Percentiles rank a stretch among this genome's conserved stretches.
phyloP scores from a whole-genome alignment of 2,888 invertebrate genomes.

The Chesias legatella region DNA sequence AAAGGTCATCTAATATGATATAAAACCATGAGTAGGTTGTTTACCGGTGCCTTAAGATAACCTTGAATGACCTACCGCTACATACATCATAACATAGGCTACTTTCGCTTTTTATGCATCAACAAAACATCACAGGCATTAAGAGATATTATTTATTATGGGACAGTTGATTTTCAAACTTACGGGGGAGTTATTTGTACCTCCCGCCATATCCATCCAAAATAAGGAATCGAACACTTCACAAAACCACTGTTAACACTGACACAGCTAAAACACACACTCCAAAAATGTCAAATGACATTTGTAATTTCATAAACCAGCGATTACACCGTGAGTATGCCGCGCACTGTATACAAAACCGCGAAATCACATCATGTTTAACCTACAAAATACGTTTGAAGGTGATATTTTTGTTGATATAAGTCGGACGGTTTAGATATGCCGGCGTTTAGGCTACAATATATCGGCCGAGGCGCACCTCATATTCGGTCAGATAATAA shows the following conservation, averaged over 20 bases:
- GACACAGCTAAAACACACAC: slow-evolving; percentile 17
- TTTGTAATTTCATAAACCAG: slow-evolving; percentile 37
- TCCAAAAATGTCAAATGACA: slow-evolving; percentile 35
- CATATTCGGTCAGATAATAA: slow-evolving; percentile 59
- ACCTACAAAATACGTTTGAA: slow-evolving; percentile 80
- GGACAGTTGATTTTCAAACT: slow-evolving; percentile 30
- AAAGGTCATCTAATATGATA: slow-evolving; percentile 74
- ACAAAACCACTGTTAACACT: slow-evolving; percentile 26
- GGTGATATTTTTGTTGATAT: slow-evolving; percentile 81
- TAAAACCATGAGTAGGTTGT: slow-evolving; percentile 59
- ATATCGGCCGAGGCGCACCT: slow-evolving; percentile 29
- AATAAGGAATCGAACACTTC: slow-evolving; percentile 34
- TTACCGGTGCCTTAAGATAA: slow-evolving; percentile 66
- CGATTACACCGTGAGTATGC: slow-evolving; percentile 44
- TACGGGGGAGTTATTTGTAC: slow-evolving; percentile 46
- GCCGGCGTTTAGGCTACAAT: slow-evolving; percentile 31
- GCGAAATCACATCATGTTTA: slow-evolving; percentile 74
- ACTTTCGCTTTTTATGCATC: slow-evolving; percentile 10
- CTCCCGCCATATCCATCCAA: slow-evolving; percentile 50
- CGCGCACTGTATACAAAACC: slow-evolving; percentile 66
- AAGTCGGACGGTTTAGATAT: slow-evolving; percentile 45
- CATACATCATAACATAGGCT: slow-evolving; percentile 11
- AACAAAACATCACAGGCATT: not conserved
- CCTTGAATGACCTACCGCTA: slow-evolving; percentile 75
- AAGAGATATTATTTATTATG: not conserved